These are phyloP conservation scores for Catharus ustulatus DNA, from an alignment of 2,797 vertebrate species.

Conservation along the genomic window DNA sequence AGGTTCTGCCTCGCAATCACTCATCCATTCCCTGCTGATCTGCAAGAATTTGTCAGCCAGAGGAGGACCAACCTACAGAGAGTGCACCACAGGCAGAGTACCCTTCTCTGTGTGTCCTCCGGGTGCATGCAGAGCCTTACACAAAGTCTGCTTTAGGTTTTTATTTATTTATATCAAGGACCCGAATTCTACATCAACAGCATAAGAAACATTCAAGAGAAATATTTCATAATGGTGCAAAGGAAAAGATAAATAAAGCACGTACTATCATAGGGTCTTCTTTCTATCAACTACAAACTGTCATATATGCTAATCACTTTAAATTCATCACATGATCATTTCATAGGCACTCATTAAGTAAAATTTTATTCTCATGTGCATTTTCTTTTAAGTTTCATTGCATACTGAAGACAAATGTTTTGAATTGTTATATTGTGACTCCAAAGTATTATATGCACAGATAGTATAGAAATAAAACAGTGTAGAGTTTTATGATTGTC, in stretches of 20 bases:
- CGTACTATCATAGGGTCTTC: not conserved
- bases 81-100: fast-evolving
- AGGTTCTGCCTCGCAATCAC: not conserved
- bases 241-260: not conserved
- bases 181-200: not conserved
- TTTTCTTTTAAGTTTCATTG: not conserved
- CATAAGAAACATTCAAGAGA: not conserved
- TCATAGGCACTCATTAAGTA: not conserved
- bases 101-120: fast-evolving
- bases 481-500: not conserved
- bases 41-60: not conserved
- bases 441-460: not conserved
- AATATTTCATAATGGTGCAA: not conserved
- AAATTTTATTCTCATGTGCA: not conserved
- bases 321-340: not conserved
- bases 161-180: not conserved
- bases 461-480: not conserved
- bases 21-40: not conserved
- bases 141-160: not conserved
- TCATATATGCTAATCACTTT: fast-evolving
- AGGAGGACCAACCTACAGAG: not conserved
- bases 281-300: not conserved
- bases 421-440: not conserved
- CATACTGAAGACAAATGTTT: not conserved
- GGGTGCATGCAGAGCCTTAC: not conserved